These are phyloP conservation scores for Drosophila bocqueti DNA, from an alignment of 1,140 invertebrate species.

Conservation along the genomic window DNA sequence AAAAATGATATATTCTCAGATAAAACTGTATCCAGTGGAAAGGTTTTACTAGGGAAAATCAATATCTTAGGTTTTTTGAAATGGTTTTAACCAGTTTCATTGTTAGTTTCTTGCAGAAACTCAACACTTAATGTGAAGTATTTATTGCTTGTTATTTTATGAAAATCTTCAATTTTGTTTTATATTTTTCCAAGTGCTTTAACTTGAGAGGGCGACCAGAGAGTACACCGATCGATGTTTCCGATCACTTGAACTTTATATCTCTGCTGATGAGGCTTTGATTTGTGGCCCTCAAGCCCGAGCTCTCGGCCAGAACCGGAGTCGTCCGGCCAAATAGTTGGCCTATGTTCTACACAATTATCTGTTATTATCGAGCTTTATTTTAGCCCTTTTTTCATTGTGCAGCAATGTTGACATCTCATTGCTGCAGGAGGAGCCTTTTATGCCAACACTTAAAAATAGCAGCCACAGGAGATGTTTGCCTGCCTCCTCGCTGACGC, in stretches of 20 bases:
- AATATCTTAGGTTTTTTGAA: neutral
- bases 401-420: constrained; percentile 73
- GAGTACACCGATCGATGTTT: constrained; percentile 44
- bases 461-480: constrained; percentile 66
- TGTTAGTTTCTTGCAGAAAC: neutral
- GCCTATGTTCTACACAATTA: constrained; percentile 84
- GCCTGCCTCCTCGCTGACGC: constrained; percentile 9
- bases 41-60: neutral
- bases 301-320: constrained; percentile 22
- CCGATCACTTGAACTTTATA: constrained; percentile 81
- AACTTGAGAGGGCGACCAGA: constrained; percentile 23
- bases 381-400: constrained; percentile 41
- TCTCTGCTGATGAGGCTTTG: constrained; percentile 75
- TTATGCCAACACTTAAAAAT: constrained; percentile 79
- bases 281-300: constrained; percentile 64
- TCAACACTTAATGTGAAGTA: neutral
- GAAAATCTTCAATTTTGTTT: neutral
- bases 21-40: neutral
- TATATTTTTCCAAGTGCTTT: constrained; percentile 7
- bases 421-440: constrained; percentile 63
- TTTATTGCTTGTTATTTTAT: neutral
- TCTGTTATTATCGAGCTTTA: constrained; percentile 81
- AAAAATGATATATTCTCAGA: neutral
- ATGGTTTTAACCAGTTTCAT: neutral
- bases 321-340: constrained; percentile 72